Percentiles rank a stretch among this genome's conserved stretches.
These are phyloP conservation scores for Chiroxiphia lanceolata DNA, from an alignment of 2,797 vertebrate species.

Conservation along the genomic window DNA sequence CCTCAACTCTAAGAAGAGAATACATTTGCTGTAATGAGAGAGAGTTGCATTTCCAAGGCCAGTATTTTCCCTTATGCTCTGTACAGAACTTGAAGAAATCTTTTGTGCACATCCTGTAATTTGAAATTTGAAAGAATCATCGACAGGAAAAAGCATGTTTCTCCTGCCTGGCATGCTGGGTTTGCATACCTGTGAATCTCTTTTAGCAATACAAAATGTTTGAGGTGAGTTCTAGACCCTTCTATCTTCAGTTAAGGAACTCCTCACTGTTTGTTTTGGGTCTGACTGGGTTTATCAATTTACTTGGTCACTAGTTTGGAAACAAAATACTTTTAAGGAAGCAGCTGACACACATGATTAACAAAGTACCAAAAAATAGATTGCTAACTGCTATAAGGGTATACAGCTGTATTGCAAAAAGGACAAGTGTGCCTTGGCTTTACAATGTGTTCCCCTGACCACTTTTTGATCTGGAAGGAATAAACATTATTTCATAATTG, in stretches of 20 bases:
- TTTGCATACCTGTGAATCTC: slow-evolving; percentile 10
- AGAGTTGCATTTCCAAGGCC: neutral
- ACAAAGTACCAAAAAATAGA: neutral
- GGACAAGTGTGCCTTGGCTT: neutral
- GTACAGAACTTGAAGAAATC: slow-evolving; percentile 6
- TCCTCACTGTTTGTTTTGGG: neutral
- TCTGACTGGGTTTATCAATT: neutral
- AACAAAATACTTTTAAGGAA: neutral
- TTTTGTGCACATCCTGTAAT: slow-evolving; percentile 2
- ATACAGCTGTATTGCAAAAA: neutral
- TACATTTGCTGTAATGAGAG: neutral
- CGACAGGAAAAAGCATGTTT: slow-evolving; percentile 18
- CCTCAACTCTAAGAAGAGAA: neutral
- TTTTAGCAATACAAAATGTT: neutral
- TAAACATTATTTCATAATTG: neutral
- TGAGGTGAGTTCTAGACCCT: neutral
- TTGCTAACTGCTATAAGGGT: neutral
- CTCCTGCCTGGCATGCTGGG: neutral
- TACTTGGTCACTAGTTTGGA: neutral
- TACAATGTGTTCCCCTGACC: neutral
- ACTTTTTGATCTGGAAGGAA: neutral
- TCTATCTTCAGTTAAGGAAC: neutral
- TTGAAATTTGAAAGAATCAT: slow-evolving; percentile 48
- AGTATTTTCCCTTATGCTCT: neutral
- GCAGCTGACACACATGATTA: neutral